These are phyloP conservation scores for Cremastobaeus sp. DNA, from an alignment of 2,888 invertebrate genomes.

Conservation along the genomic window DNA sequence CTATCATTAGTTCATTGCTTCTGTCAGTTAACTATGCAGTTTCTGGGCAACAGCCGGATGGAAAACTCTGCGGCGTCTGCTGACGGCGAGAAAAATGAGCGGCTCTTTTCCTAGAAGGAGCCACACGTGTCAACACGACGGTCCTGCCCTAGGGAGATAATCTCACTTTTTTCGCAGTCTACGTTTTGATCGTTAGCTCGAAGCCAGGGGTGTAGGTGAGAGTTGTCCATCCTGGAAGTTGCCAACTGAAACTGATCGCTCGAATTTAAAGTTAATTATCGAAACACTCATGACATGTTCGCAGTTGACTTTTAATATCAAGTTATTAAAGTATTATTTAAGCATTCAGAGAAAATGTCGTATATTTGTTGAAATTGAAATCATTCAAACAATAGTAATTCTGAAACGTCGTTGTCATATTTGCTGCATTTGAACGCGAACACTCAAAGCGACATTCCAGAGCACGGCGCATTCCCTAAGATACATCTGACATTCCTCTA, in stretches of 20 bases:
- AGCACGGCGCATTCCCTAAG: slow-evolving; percentile 61
- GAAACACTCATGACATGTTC: slow-evolving; percentile 46
- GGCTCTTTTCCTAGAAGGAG: no score
- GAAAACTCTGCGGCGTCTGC: no score
- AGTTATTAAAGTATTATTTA: slow-evolving; percentile 27
- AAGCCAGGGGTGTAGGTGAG: no score
- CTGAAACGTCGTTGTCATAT: slow-evolving; percentile 56
- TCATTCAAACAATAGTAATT: slow-evolving; percentile 49
- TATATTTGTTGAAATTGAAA: slow-evolving; percentile 44
- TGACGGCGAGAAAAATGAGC: no score
- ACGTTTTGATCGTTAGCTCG: no score
- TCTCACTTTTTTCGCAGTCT: no score
- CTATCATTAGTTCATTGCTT: slow-evolving; percentile 12
- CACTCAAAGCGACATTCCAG: slow-evolving; percentile 63
- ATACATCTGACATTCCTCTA: slow-evolving; percentile 60
- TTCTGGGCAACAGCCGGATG: slow-evolving; percentile 21
- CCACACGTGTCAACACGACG: no score
- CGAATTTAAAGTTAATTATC: slow-evolving; percentile 20
- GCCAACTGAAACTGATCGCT: slow-evolving; percentile 31
- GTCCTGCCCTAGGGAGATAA: no score
- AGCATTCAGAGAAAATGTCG: slow-evolving; percentile 36
- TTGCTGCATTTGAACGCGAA: slow-evolving; percentile 60
- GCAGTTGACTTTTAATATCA: slow-evolving; percentile 1
- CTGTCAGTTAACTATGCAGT: slow-evolving; percentile 39
- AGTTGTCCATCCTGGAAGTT: slow-evolving; percentile 27